Evolutionary conservation across 2,113 vertebrate genomes (phyloP).

Genomic region (Anseranas semipalmata): DNA sequence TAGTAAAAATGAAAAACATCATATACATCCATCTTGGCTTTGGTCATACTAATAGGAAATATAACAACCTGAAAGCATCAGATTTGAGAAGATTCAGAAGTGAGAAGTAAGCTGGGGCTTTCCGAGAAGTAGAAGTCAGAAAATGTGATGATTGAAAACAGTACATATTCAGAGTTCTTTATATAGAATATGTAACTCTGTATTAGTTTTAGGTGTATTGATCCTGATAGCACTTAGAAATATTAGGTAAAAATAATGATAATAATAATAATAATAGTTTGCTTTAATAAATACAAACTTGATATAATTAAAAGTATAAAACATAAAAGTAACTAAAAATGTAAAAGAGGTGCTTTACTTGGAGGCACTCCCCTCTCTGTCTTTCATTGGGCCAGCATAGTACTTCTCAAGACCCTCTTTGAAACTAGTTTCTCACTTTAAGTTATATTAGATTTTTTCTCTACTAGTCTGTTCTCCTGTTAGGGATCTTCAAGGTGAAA

Average conservation of each 20-base stretch:
- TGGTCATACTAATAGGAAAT: neutral
- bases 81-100: neutral
- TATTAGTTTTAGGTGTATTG: neutral
- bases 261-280: neutral
- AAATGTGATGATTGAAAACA: neutral
- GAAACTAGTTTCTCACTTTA: neutral
- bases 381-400: neutral
- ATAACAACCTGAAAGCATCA: neutral
- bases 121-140: slow-evolving; percentile 1
- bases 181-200: neutral
- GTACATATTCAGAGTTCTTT: neutral
- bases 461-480: neutral
- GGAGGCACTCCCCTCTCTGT: neutral
- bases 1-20: neutral
- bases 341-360: neutral
- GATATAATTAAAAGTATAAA: neutral
- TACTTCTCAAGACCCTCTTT: neutral
- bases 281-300: neutral
- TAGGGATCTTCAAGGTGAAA: neutral
- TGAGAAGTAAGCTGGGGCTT: slow-evolving; percentile 14
- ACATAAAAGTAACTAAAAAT: neutral
- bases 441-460: neutral
- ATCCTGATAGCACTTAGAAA: neutral
- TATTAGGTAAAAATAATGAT: neutral
- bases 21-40: neutral